phyloP scores from a whole-genome alignment of 1,140 invertebrate species.

The Ganaspis sp. region DNA sequence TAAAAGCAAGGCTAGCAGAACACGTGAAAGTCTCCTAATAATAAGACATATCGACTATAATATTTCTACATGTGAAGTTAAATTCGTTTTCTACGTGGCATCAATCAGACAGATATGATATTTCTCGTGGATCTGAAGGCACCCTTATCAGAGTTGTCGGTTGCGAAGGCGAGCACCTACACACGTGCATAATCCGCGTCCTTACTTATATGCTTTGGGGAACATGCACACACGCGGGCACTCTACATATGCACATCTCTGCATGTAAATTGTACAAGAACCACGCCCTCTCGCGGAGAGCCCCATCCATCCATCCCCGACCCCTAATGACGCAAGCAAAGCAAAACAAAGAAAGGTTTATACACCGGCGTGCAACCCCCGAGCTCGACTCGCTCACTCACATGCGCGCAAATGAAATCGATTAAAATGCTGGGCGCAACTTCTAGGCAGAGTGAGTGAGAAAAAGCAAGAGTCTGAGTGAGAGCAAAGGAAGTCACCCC shows the following conservation, averaged over 20 bases:
- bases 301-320: conserved; percentile 46
- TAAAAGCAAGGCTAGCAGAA: not conserved
- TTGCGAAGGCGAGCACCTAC: conserved; percentile 32
- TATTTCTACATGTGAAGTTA: conserved; percentile 22
- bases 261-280: conserved; percentile 71
- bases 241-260: conserved; percentile 55
- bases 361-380: conserved; percentile 63
- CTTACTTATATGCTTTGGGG: not conserved
- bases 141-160: conserved; percentile 17
- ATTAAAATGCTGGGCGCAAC: conserved; percentile 77
- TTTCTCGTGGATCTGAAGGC: conserved; percentile 16
- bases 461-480: conserved; percentile 34
- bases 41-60: not conserved
- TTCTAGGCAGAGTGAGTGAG: conserved; percentile 69
- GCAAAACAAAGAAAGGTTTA: conserved; percentile 77
- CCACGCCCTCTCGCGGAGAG: conserved; percentile 67
- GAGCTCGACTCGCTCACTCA: conserved; percentile 66
- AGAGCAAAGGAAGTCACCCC: conserved; percentile 53
- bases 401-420: conserved; percentile 77
- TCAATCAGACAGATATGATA: conserved; percentile 30
- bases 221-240: conserved; percentile 47
- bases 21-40: not conserved
- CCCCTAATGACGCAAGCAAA: conserved; percentile 75
- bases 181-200: conserved; percentile 22
- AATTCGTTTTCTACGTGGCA: conserved; percentile 11